phyloP scores from a whole-genome alignment of 1,140 invertebrate species.

The Zeugodacus cucurbitae region DNA sequence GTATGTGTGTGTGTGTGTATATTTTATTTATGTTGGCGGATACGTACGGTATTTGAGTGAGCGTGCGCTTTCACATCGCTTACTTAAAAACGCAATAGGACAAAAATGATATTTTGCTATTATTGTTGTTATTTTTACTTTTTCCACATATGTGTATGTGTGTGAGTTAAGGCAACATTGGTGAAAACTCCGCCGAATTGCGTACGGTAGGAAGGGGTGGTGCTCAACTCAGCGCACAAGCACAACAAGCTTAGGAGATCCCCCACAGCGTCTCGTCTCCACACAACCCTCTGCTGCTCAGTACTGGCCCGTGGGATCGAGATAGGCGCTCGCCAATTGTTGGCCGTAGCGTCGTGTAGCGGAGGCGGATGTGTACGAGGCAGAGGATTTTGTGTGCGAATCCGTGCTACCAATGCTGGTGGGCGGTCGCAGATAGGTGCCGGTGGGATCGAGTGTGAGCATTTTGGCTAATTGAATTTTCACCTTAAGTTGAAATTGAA shows the following conservation, averaged over 20 bases:
- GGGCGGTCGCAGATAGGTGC: slow-evolving; percentile 57
- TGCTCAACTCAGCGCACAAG: neutral
- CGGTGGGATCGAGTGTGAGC: slow-evolving; percentile 59
- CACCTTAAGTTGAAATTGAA: no score
- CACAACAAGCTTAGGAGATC: neutral
- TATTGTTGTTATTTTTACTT: neutral
- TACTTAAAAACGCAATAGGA: neutral
- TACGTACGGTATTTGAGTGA: neutral
- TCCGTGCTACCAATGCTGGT: slow-evolving; percentile 33
- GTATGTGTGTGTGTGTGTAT: neutral
- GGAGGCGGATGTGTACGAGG: neutral
- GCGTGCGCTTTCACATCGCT: slow-evolving; percentile 20
- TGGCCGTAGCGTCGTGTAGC: neutral
- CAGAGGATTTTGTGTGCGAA: slow-evolving; percentile 8
- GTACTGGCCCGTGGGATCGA: slow-evolving; percentile 64
- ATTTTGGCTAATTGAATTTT: slow-evolving; percentile 43
- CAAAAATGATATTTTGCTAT: neutral
- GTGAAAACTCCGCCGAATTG: slow-evolving; percentile 12
- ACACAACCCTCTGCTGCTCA: slow-evolving; percentile 36
- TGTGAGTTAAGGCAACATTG: slow-evolving; percentile 53
- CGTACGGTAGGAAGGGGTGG: neutral
- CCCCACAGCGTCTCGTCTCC: neutral
- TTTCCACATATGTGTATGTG: no score
- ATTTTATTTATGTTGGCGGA: no score
- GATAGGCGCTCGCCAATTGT: slow-evolving; percentile 19